phyloP scores from a whole-genome alignment of 2,888 invertebrate genomes.

The Macrostomum cliftonense region DNA sequence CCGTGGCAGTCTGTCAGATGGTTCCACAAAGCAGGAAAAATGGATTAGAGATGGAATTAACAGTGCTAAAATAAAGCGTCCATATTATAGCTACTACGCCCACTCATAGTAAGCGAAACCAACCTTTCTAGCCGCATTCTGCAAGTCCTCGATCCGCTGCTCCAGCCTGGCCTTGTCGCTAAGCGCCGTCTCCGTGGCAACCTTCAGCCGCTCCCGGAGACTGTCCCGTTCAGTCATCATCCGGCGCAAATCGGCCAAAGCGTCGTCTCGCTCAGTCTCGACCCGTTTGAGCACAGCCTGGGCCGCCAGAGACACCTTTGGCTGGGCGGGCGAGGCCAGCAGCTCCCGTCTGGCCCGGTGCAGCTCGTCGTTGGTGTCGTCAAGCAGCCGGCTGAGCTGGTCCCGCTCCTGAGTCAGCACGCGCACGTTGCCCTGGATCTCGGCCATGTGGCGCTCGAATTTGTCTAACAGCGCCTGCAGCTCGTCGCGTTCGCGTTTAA shows the following conservation, averaged over 20 bases:
- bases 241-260: constrained; percentile 27
- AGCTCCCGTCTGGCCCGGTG: constrained; percentile 28
- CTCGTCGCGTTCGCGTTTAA: constrained; percentile 33
- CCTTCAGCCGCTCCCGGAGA: constrained; percentile 31
- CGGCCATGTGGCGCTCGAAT: constrained; percentile 37
- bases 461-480: constrained; percentile 34
- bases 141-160: constrained; percentile 27
- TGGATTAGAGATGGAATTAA: too few species aligned
- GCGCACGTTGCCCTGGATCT: constrained; percentile 38
- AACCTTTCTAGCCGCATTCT: constrained; percentile 11
- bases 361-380: constrained; percentile 19
- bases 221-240: constrained; percentile 34
- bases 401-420: constrained; percentile 35
- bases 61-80: too few species aligned
- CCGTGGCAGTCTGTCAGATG: constrained; percentile 10
- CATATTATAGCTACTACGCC: too few species aligned
- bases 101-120: too few species aligned
- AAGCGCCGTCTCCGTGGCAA: constrained; percentile 31
- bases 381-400: constrained; percentile 19
- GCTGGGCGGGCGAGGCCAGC: constrained; percentile 11
- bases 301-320: constrained; percentile 34
- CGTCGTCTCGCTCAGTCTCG: constrained; percentile 34
- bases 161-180: constrained; percentile 34
- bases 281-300: constrained; percentile 33
- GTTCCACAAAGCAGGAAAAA: too few species aligned